These are phyloP conservation scores for Eumaeus atala DNA, from an alignment of 1,140 invertebrate species.

Conservation along the genomic window DNA sequence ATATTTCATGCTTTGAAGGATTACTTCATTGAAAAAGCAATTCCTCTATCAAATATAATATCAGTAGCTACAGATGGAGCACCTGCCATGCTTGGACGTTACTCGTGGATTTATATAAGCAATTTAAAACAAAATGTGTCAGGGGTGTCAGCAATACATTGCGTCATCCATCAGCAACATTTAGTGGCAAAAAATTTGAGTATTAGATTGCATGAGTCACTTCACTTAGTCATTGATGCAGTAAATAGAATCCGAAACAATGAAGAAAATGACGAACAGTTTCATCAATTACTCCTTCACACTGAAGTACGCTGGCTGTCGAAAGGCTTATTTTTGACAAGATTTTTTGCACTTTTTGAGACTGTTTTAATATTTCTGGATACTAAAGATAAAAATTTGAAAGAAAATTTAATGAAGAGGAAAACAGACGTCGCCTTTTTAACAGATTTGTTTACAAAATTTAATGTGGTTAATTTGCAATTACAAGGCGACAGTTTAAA, in stretches of 20 bases:
- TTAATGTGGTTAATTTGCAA: slow-evolving; percentile 22
- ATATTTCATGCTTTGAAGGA: slow-evolving; percentile 45
- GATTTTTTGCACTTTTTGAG: slow-evolving; percentile 23
- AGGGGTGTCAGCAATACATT: slow-evolving; percentile 8
- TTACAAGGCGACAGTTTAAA: slow-evolving; percentile 16
- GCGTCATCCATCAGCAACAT: slow-evolving; percentile 22
- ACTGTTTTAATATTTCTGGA: slow-evolving; percentile 18
- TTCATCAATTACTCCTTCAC: slow-evolving; percentile 17
- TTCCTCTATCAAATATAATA: slow-evolving; percentile 25
- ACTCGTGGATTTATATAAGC: slow-evolving; percentile 10
- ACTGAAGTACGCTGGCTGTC: no score
- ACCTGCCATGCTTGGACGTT: slow-evolving; percentile 12
- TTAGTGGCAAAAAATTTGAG: slow-evolving; percentile 20
- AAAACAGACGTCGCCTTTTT: slow-evolving; percentile 21
- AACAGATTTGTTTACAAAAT: slow-evolving; percentile 18
- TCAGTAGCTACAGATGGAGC: slow-evolving; percentile 11
- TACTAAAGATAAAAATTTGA: slow-evolving; percentile 15
- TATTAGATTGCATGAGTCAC: slow-evolving; percentile 13
- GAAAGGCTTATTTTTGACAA: slow-evolving; percentile 15
- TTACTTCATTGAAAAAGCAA: slow-evolving; percentile 31
- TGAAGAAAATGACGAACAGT: slow-evolving; percentile 5
- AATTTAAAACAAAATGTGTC: slow-evolving; percentile 8
- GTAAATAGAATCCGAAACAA: slow-evolving; percentile 12
- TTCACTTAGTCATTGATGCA: slow-evolving; percentile 12
- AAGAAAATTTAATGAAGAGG: slow-evolving; percentile 19